Conservation (phyloP, 2,888 invertebrate genomes). For the Aphidoletes aphidimyza region DNA sequence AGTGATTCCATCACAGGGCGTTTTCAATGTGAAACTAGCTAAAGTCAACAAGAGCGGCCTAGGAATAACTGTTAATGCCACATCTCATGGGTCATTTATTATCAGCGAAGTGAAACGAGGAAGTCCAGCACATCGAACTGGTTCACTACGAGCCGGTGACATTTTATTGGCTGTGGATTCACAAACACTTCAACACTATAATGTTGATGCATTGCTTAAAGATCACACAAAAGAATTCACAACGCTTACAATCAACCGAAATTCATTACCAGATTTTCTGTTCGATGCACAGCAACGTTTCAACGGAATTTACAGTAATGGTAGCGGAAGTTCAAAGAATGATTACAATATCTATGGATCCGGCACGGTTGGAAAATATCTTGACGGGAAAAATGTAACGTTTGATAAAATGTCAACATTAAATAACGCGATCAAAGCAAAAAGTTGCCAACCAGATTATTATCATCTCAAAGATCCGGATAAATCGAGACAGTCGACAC, state of each 20-base stretch:
- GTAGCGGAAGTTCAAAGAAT: constrained; percentile 13
- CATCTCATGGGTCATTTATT: constrained; percentile 71
- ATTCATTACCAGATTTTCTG: constrained; percentile 65
- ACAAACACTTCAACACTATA: constrained; percentile 74
- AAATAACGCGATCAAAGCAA: constrained; percentile 14
- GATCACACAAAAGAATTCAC: constrained; percentile 64
- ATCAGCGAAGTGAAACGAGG: constrained; percentile 91
- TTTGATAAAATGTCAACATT: background rate
- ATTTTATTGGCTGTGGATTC: constrained; percentile 88
- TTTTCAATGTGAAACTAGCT: constrained; percentile 89
- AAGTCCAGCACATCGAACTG: constrained; percentile 89
- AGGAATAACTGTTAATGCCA: constrained; percentile 89
- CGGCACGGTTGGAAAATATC: constrained; percentile 47
- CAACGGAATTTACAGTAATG: constrained; percentile 62
- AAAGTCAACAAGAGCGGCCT: constrained; percentile 79
- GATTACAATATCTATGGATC: constrained; percentile 54
- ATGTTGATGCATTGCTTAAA: constrained; percentile 65
- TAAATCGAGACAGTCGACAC: constrained; percentile 57
- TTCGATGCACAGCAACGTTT: constrained; percentile 64
- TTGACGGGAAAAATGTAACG: background rate
- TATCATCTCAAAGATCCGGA: constrained; percentile 60
- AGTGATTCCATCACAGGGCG: constrained; percentile 89
- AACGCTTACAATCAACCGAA: constrained; percentile 65
- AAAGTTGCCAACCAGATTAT: constrained; percentile 61
- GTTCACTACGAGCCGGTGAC: constrained; percentile 87